Base-by-base conservation (phyloP, 2,888 invertebrate genomes). In the Vanessa cardui region DNA sequence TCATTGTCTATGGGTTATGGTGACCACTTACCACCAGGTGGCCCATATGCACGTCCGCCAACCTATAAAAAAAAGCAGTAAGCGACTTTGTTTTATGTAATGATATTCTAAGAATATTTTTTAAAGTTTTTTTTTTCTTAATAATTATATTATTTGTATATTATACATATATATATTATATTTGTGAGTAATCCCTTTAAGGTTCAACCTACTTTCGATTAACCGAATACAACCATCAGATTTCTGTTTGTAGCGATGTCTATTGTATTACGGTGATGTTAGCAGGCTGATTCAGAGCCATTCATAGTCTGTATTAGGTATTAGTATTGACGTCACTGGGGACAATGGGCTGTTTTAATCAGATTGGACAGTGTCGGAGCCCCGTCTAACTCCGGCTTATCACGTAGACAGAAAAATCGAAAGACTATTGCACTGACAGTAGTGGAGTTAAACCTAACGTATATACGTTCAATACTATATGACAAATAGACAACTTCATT, bases 271-370 rank as follows among this genome's bases (percentile, higher is more conserved):
- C 60, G 44, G 47, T 63, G 58, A 59, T 12, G 60, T 56, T 31
- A 49, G 50, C 39, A 49, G 56, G 26, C 60, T 66, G 71, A 68
- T 63, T 68, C 71, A 63, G 66, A 68, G 9, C 20, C 50, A 62
- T 62, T 47, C 59, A 44, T 49, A 12, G 2, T 47, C 59, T 56
- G 49, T 69, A 61, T 63, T 47, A 33, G 58, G 60, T 49, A 16
- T 1, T 31, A 12, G 12, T 21, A 46, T 62, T 71, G 71, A 69
- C 71, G 71, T 69, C 69, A 69, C n/a, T 31, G n/a, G 50, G 15
- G 15, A 71, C 63, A 71, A 71, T 71, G 64, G 69, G 5, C 63
- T 58, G 61, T 71, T 69, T 31, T n/a, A 15, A 0, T 33, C 49
- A 12, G 46, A 61, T 66, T 33, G 64, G 69, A 66, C 49, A 6